These are phyloP conservation scores for Parapristionchus giblindavisi DNA, from an alignment of 2,888 invertebrate genomes.

Conservation along the genomic window DNA sequence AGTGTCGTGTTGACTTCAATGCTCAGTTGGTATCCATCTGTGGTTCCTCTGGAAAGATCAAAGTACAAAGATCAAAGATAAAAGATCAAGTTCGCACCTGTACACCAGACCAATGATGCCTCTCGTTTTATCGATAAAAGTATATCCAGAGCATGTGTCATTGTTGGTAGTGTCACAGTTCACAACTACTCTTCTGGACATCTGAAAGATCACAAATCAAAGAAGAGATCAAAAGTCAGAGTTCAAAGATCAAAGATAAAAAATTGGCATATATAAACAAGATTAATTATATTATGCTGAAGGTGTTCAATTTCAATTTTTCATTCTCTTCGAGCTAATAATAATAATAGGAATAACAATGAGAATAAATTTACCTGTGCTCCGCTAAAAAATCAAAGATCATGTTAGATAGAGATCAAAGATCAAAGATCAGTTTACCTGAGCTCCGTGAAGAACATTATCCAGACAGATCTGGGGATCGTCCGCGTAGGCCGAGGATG, in stretches of 20 bases:
- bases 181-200: neutral
- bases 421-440: too few species aligned
- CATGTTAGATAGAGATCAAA: too few species aligned
- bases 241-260: neutral
- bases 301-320: neutral
- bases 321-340: too few species aligned
- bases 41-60: conserved; percentile 3
- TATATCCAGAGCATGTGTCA: conserved; percentile 22
- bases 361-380: neutral
- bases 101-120: neutral
- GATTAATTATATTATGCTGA: neutral
- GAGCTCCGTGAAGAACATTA: conserved; percentile 1
- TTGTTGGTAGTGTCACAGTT: neutral
- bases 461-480: conserved; percentile 17
- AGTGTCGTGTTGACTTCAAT: conserved; percentile 7
- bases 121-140: neutral
- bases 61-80: too few species aligned
- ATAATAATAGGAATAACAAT: neutral
- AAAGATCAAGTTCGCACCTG: neutral
- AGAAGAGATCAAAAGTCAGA: neutral
- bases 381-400: too few species aligned
- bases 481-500: neutral
- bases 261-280: neutral
- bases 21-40: neutral
- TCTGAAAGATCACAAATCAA: too few species aligned